Evolutionary conservation across 2,797 vertebrate species (phyloP).

Genomic region (Brotula barbata): DNA sequence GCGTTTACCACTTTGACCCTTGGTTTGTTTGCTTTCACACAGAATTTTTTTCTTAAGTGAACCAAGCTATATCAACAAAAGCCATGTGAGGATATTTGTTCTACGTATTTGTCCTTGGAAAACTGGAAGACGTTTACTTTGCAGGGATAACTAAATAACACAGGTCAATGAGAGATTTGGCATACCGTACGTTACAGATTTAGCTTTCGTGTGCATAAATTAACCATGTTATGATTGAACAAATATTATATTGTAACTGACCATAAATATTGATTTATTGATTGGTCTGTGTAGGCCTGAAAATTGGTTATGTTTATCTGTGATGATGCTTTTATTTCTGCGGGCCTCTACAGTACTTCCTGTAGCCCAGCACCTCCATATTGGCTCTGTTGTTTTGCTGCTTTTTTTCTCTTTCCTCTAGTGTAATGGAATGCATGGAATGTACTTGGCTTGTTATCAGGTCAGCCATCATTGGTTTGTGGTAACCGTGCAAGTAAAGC

Average conservation of each 20-base stretch:
- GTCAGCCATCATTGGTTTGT: conserved; percentile 55
- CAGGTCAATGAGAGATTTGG: neutral
- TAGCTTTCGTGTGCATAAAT: no score
- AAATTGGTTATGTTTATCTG: neutral
- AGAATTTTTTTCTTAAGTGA: no score
- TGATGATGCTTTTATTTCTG: neutral
- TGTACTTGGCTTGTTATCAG: conserved; percentile 70
- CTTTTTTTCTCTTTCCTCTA: conserved; percentile 44
- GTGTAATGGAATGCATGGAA: conserved; percentile 74
- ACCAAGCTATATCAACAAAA: no score
- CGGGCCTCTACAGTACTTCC: neutral
- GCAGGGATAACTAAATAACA: neutral
- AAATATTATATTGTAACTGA: no score
- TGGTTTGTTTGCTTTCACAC: no score
- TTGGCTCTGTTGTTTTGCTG: conserved; percentile 47
- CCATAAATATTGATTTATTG: no score
- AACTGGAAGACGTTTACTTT: neutral
- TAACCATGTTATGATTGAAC: no score
- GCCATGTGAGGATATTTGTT: no score
- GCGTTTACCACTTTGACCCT: no score
- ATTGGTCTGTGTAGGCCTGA: neutral
- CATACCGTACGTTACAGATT: no score
- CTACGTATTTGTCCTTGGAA: no score
- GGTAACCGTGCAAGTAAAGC: conserved; percentile 51
- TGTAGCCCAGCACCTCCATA: conserved; percentile 11